phyloP scores from a whole-genome alignment of 2,888 invertebrate genomes.

The Ophioninae sp. region DNA sequence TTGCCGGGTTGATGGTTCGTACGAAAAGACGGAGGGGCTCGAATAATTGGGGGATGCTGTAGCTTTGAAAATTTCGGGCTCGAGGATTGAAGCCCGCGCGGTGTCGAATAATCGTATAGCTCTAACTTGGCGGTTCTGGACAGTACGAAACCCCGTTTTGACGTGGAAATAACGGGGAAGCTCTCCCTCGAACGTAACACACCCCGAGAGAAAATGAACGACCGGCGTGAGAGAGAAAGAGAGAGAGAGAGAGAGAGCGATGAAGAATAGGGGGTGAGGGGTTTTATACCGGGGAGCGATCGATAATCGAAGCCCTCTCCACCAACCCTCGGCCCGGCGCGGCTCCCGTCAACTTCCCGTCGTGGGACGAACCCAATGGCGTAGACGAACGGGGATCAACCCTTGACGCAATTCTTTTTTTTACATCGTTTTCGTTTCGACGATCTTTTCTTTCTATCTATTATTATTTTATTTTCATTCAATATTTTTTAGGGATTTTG shows the following conservation, averaged over 20 bases:
- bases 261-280: constrained; percentile 54
- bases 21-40: neutral
- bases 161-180: constrained; percentile 54
- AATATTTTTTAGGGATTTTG: no score
- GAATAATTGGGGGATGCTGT: neutral
- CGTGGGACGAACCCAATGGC: constrained; percentile 61
- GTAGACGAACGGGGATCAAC: constrained; percentile 52
- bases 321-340: constrained; percentile 59
- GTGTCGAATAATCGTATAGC: neutral
- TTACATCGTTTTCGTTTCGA: neutral
- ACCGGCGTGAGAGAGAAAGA: constrained; percentile 11
- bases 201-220: constrained; percentile 61
- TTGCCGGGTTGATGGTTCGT: neutral
- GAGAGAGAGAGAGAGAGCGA: constrained; percentile 27
- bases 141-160: constrained; percentile 42
- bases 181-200: constrained; percentile 44
- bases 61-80: constrained; percentile 8
- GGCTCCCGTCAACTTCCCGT: constrained; percentile 61
- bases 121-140: constrained; percentile 1
- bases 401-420: constrained; percentile 33
- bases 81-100: no score
- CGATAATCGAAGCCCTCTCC: constrained; percentile 79
- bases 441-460: neutral
- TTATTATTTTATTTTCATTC: neutral
- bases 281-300: constrained; percentile 73